phyloP scores from a whole-genome alignment of 2,888 invertebrate genomes.

The Metellina segmentata region DNA sequence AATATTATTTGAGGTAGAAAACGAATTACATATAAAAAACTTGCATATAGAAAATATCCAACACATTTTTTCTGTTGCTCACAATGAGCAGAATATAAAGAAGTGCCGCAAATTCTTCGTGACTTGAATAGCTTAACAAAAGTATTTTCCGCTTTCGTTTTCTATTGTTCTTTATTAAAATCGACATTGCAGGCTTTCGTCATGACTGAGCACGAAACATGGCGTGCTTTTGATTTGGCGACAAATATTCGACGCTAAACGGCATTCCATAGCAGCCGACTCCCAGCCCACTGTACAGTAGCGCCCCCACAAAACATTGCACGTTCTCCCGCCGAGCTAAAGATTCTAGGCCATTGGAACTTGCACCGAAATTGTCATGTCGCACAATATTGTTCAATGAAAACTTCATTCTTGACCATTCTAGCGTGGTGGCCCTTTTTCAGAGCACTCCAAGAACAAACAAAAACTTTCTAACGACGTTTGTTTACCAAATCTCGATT shows the following conservation, averaged over 20 bases:
- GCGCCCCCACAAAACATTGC: constrained; percentile 52
- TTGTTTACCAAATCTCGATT: not conserved
- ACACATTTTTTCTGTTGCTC: too few species aligned
- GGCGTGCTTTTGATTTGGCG: not conserved
- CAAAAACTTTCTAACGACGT: not conserved
- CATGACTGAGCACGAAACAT: too few species aligned
- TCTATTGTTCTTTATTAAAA: too few species aligned
- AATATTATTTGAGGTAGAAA: too few species aligned
- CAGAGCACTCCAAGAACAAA: not conserved
- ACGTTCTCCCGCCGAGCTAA: constrained; percentile 11
- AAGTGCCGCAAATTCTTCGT: too few species aligned
- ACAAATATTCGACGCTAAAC: constrained; percentile 13
- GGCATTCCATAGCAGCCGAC: not conserved
- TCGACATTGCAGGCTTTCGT: too few species aligned
- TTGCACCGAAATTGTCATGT: constrained; percentile 9
- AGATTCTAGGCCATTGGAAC: constrained; percentile 1
- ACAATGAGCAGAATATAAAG: too few species aligned
- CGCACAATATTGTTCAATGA: constrained; percentile 3
- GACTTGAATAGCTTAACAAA: too few species aligned
- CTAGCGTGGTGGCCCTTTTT: not conserved
- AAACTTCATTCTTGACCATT: not conserved
- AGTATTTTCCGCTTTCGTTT: too few species aligned
- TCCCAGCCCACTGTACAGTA: not conserved
- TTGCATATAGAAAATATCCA: too few species aligned
- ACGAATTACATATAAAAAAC: too few species aligned